Conservation (phyloP, 2,113 vertebrate species). For the Megatriorchis doriae region DNA sequence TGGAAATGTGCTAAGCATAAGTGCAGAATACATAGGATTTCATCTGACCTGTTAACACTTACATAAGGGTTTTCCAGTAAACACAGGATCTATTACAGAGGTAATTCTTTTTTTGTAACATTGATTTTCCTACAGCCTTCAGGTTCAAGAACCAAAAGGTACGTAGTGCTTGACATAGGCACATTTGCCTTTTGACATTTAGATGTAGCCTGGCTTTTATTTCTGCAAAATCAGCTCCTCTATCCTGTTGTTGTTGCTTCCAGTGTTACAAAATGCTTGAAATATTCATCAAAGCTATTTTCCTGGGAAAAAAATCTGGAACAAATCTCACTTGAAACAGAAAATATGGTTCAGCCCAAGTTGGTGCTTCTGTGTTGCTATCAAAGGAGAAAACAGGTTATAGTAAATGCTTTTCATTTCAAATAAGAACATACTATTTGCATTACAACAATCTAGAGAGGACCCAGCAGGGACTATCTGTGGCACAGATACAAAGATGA, state of each 20-base stretch:
- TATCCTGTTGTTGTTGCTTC: not conserved
- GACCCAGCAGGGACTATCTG: not conserved
- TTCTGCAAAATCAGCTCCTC: conserved; percentile 17
- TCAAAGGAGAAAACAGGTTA: not conserved
- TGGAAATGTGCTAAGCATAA: not conserved
- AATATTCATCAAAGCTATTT: conserved; percentile 38
- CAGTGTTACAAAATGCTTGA: not conserved
- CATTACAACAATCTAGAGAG: not conserved
- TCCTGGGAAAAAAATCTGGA: not conserved
- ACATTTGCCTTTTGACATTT: conserved; percentile 14
- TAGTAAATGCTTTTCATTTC: not conserved
- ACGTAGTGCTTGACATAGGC: conserved; percentile 1
- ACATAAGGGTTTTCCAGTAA: not conserved
- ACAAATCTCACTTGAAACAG: not conserved
- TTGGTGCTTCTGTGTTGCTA: not conserved
- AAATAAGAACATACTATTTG: not conserved
- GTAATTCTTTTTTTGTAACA: not conserved
- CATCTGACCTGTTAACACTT: not conserved
- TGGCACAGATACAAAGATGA: not conserved
- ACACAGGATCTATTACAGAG: not conserved
- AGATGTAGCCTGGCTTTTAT: not conserved
- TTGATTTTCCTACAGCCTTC: not conserved
- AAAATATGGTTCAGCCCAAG: not conserved
- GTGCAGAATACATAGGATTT: not conserved
- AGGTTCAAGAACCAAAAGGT: conserved; percentile 10